Conservation (phyloP, 1,140 invertebrate genomes). For the Carposina sasakii region DNA sequence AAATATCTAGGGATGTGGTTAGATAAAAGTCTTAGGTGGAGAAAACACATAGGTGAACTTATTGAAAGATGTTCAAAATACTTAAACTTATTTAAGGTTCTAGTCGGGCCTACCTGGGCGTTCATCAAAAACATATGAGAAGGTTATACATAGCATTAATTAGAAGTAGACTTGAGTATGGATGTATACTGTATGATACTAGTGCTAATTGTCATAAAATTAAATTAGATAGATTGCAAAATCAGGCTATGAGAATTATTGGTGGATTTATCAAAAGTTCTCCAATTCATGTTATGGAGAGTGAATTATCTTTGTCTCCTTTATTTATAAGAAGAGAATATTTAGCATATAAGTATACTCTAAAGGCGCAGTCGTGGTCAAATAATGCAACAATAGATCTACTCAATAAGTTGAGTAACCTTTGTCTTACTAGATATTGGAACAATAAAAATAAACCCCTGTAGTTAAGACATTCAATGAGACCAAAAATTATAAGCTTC, state of each 20-base stretch:
- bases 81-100: conserved; percentile 2
- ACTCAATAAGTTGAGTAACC: too few relatives aligned
- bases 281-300: conserved; percentile 5
- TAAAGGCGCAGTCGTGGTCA: neutral
- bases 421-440: too few relatives aligned
- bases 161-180: neutral
- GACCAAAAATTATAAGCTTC: too few relatives aligned
- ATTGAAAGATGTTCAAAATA: neutral
- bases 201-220: neutral
- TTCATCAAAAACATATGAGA: neutral
- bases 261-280: conserved; percentile 3
- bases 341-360: neutral
- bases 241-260: neutral
- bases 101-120: neutral
- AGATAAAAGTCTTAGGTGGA: neutral
- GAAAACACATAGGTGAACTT: neutral
- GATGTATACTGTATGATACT: neutral
- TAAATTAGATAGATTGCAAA: neutral
- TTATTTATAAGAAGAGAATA: neutral
- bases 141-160: neutral
- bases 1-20: conserved; percentile 3
- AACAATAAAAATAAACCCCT: too few relatives aligned
- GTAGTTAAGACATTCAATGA: too few relatives aligned
- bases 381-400: too few relatives aligned
- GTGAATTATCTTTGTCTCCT: neutral